Evolutionary conservation across 2,888 invertebrate species (phyloP).

Genomic region (Pachliopta kotzebuea): DNA sequence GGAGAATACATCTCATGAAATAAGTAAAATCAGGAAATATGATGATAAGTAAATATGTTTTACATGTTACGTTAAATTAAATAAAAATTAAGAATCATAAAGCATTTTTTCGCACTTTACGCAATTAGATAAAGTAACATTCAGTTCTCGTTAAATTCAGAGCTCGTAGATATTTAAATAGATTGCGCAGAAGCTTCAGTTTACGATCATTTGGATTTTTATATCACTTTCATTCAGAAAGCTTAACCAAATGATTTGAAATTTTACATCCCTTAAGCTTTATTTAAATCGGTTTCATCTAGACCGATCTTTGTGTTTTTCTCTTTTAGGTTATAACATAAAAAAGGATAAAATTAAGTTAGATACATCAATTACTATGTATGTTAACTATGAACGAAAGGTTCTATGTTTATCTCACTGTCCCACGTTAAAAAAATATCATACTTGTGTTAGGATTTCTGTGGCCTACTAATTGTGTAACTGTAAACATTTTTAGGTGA

Average conservation of each 20-base stretch:
- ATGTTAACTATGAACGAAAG: too few relatives aligned
- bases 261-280: slow-evolving; percentile 13
- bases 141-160: slow-evolving; percentile 17
- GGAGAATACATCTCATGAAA: too few relatives aligned
- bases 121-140: not conserved
- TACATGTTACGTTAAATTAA: too few relatives aligned
- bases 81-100: too few relatives aligned
- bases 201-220: slow-evolving; percentile 25
- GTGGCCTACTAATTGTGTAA: not conserved
- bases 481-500: too few relatives aligned
- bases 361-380: too few relatives aligned
- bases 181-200: slow-evolving; percentile 12
- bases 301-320: not conserved
- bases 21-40: too few relatives aligned
- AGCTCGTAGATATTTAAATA: slow-evolving; percentile 21
- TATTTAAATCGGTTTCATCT: not conserved
- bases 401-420: not conserved
- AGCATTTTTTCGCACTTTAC: not conserved
- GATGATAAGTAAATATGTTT: too few relatives aligned
- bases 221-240: slow-evolving; percentile 13
- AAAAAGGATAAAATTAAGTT: not conserved
- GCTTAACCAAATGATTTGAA: slow-evolving; percentile 12
- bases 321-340: too few relatives aligned
- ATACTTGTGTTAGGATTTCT: not conserved
- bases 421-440: not conserved